A percentile compares a stretch with the other conserved stretches of the same genome.
Conservation (phyloP, 2,797 vertebrate genomes). For the Todus mexicanus region DNA sequence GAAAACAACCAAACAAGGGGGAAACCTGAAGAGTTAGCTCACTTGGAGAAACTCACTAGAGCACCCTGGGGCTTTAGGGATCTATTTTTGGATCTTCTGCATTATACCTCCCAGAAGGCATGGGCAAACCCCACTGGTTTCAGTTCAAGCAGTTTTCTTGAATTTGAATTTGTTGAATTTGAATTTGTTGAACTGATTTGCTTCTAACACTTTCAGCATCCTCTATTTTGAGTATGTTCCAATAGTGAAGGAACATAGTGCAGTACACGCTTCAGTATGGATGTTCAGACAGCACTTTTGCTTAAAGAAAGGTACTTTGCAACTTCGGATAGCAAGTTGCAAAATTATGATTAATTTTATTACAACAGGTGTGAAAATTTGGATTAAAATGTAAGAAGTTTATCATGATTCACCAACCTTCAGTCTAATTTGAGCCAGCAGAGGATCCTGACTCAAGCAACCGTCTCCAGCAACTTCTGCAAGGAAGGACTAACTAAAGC, state of each 20-base stretch:
- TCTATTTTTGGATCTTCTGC: conserved; percentile 5
- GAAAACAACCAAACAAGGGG: background rate
- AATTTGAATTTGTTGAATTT: background rate
- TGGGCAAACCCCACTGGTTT: conserved; percentile 5
- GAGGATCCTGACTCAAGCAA: background rate
- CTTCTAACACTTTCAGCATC: background rate
- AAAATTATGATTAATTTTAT: background rate
- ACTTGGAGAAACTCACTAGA: background rate
- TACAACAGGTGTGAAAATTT: background rate
- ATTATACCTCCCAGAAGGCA: background rate
- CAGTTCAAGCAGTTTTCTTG: background rate
- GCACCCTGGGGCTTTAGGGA: background rate
- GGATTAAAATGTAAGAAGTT: background rate
- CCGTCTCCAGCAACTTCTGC: background rate
- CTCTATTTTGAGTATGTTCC: background rate
- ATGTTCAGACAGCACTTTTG: background rate
- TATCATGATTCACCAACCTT: background rate
- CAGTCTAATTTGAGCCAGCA: background rate
- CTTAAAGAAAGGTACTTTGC: background rate
- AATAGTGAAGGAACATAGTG: no score
- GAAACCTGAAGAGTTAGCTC: background rate
- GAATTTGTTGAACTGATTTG: background rate
- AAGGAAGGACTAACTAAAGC: background rate
- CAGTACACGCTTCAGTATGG: background rate
- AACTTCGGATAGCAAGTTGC: background rate